A percentile compares a stretch with the other conserved stretches of the same genome.
Evolutionary conservation across 2,797 vertebrate genomes (phyloP).

Genomic region (Ctenosaura bakeri): DNA sequence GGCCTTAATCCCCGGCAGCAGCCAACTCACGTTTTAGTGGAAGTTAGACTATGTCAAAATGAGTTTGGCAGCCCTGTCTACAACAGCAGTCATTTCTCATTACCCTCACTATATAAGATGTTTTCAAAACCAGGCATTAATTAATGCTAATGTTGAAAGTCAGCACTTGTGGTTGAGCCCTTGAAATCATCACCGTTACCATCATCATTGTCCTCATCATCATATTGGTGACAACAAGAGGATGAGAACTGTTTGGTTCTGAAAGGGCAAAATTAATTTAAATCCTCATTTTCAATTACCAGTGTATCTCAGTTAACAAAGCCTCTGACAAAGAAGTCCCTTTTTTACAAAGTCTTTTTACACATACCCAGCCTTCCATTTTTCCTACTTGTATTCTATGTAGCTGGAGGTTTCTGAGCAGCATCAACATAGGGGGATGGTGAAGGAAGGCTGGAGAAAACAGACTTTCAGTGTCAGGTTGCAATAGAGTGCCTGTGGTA

Average conservation of each 20-base stretch:
- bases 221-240: background rate
- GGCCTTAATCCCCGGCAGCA: too few relatives aligned
- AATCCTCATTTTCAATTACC: conserved; percentile 18
- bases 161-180: background rate
- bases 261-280: conserved; percentile 18
- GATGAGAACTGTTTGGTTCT: conserved; percentile 17
- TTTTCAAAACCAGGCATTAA: conserved; percentile 27
- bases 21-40: background rate
- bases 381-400: too few relatives aligned
- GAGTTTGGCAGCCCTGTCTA: background rate
- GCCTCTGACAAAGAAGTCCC: too few relatives aligned
- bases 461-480: too few relatives aligned
- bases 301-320: too few relatives aligned
- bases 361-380: too few relatives aligned
- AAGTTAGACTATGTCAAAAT: background rate
- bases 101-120: background rate
- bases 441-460: too few relatives aligned
- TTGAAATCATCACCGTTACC: background rate
- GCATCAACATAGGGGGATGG: too few relatives aligned
- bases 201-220: background rate
- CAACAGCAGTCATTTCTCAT: background rate
- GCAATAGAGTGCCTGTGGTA: too few relatives aligned
- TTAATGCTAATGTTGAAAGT: conserved; percentile 17
- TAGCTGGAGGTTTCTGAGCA: too few relatives aligned
- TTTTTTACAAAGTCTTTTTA: too few relatives aligned